Conservation (phyloP, 2,113 vertebrate genomes). For the Uropsilus gracilis region DNA sequence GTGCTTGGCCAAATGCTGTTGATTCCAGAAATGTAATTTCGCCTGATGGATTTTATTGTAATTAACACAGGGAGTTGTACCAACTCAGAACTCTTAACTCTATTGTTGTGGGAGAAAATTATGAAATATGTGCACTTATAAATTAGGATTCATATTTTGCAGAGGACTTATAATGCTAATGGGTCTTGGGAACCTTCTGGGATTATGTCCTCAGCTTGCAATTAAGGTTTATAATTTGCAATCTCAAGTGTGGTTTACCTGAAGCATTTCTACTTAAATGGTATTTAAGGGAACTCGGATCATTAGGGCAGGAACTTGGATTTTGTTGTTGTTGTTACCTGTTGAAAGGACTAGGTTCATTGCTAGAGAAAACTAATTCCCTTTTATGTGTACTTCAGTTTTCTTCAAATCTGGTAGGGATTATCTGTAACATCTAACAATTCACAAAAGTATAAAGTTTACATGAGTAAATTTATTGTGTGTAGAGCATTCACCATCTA, state of each 20-base stretch:
- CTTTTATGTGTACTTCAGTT: not conserved
- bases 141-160: conserved; percentile 80
- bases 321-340: not conserved
- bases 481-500: not conserved
- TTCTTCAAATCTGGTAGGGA: conserved; percentile 64
- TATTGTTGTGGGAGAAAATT: conserved; percentile 85
- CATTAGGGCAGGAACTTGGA: not conserved
- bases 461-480: not conserved
- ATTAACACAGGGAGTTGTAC: conserved; percentile 84
- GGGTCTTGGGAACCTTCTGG: conserved; percentile 69
- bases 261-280: conserved; percentile 74
- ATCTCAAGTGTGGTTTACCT: conserved; percentile 77
- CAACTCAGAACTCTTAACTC: conserved; percentile 82
- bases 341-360: not conserved
- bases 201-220: conserved; percentile 68
- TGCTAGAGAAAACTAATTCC: conserved; percentile 5
- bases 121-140: conserved; percentile 85
- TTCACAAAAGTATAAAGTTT: conserved; percentile 16
- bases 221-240: conserved; percentile 59
- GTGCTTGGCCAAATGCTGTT: conserved; percentile 82
- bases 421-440: conserved; percentile 44
- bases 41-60: conserved; percentile 86
- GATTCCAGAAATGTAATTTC: conserved; percentile 87
- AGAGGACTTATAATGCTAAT: conserved; percentile 79
- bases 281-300: conserved; percentile 56